phyloP scores from a whole-genome alignment of 1,140 invertebrate species.

The Manduca sexta region DNA sequence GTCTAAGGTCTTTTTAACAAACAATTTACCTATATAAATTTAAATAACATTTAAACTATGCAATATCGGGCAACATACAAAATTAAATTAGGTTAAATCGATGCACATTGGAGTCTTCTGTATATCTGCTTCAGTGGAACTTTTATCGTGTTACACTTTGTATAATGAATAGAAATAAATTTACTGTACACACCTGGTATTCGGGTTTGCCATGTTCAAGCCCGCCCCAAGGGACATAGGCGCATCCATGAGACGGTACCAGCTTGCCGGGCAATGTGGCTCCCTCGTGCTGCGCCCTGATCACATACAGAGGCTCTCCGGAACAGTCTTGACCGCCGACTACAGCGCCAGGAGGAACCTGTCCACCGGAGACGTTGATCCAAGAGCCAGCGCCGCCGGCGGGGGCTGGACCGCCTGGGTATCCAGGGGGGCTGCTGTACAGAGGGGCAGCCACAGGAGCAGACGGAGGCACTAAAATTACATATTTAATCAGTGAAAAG shows the following conservation, averaged over 20 bases:
- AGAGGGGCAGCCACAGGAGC: constrained; percentile 53
- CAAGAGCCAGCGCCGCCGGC: constrained; percentile 71
- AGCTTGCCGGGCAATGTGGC: constrained; percentile 87
- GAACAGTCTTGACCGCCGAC: constrained; percentile 80
- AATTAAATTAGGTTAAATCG: too few relatives aligned
- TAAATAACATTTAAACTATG: too few relatives aligned
- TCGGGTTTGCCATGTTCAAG: constrained; percentile 81
- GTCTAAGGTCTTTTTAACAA: too few relatives aligned
- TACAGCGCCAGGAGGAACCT: constrained; percentile 81
- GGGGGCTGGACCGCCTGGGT: constrained; percentile 34
- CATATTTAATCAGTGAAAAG: not conserved
- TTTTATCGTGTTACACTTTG: too few relatives aligned
- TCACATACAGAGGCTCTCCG: constrained; percentile 83
- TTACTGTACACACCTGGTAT: constrained; percentile 78
- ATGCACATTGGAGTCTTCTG: too few relatives aligned
- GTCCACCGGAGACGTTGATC: constrained; percentile 78
- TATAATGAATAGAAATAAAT: not conserved
- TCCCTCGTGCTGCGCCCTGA: constrained; percentile 81
- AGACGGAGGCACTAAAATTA: constrained; percentile 64
- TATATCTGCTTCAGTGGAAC: too few relatives aligned
- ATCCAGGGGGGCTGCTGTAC: constrained; percentile 45
- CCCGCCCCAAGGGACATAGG: constrained; percentile 87
- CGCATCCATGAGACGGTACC: constrained; percentile 79
- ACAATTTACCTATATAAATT: too few relatives aligned
- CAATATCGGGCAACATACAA: too few relatives aligned